Evolutionary conservation across 2,888 invertebrate genomes (phyloP).

Genomic region (Loripinus fragilis): DNA sequence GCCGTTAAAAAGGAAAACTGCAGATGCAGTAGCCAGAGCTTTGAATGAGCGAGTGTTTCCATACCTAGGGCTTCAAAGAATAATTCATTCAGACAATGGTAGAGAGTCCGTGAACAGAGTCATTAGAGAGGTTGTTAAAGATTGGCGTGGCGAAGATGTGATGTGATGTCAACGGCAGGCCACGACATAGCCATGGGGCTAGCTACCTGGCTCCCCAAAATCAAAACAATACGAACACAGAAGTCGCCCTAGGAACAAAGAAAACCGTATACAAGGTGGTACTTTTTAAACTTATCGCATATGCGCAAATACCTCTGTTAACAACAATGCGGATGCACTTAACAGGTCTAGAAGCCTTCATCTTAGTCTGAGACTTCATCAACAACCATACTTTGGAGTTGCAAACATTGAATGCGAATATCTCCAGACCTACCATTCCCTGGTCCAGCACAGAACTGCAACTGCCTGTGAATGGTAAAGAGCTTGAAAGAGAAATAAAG

Average conservation of each 20-base stretch:
- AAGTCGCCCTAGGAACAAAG: conserved; percentile 11
- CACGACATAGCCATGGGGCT: conserved; percentile 31
- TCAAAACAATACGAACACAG: conserved; percentile 26
- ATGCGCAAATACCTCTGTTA: no score
- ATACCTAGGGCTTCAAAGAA: conserved; percentile 36
- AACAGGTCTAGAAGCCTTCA: no score
- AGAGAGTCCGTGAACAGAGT: conserved; percentile 45
- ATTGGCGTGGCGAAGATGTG: conserved; percentile 25
- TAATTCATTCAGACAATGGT: conserved; percentile 51
- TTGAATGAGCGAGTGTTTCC: conserved; percentile 46
- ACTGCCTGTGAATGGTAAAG: no score
- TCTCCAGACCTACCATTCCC: no score
- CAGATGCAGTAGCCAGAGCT: conserved; percentile 41
- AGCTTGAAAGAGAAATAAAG: no score
- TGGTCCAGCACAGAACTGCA: no score
- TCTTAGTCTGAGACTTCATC: no score
- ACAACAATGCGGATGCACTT: no score
- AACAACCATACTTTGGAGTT: no score
- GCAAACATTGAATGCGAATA: no score
- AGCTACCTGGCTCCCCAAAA: conserved; percentile 17
- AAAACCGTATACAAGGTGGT: conserved; percentile 22
- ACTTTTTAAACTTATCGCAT: no score
- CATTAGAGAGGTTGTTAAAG: conserved; percentile 27
- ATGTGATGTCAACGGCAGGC: conserved; percentile 32
- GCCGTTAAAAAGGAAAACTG: conserved; percentile 42